A percentile compares a stretch with the other conserved stretches of the same genome.
Evolutionary conservation across 2,113 vertebrate species (phyloP).

Genomic region (Scalopus aquaticus): DNA sequence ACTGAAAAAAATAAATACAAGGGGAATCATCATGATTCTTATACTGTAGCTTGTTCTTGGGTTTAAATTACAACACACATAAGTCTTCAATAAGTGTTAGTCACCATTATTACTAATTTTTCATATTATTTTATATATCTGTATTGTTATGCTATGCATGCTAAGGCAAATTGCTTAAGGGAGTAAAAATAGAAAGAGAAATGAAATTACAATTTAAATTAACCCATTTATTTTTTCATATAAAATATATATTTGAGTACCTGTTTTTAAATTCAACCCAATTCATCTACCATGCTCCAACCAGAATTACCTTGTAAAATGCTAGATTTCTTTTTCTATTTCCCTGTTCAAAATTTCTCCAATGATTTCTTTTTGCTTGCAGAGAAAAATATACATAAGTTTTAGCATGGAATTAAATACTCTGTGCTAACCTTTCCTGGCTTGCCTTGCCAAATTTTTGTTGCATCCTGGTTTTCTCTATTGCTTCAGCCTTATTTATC

Average conservation of each 20-base stretch:
- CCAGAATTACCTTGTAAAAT: slow-evolving; percentile 34
- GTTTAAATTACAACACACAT: background rate
- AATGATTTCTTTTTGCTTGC: background rate
- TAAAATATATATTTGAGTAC: slow-evolving; percentile 42
- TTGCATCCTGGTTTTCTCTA: background rate
- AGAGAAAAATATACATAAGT: background rate
- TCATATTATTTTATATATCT: background rate
- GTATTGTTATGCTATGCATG: background rate
- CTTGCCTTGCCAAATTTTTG: background rate
- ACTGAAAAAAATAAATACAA: background rate
- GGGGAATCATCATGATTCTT: background rate
- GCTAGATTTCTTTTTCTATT: background rate
- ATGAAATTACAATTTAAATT: slow-evolving; percentile 50
- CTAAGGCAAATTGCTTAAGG: slow-evolving; percentile 20
- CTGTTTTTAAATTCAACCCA: slow-evolving; percentile 44
- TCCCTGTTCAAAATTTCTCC: slow-evolving; percentile 8
- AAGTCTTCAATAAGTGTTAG: slow-evolving; percentile 15
- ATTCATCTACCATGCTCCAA: slow-evolving; percentile 19
- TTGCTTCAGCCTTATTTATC: background rate
- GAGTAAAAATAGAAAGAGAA: background rate
- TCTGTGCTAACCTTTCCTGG: background rate
- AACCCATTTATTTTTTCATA: slow-evolving; percentile 54
- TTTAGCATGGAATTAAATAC: background rate
- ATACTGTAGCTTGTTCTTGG: background rate
- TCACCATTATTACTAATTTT: background rate